Percentiles rank a stretch among this genome's conserved stretches.
Conservation (phyloP, 2,888 invertebrate genomes). For the Gandaritis pyraliata region DNA sequence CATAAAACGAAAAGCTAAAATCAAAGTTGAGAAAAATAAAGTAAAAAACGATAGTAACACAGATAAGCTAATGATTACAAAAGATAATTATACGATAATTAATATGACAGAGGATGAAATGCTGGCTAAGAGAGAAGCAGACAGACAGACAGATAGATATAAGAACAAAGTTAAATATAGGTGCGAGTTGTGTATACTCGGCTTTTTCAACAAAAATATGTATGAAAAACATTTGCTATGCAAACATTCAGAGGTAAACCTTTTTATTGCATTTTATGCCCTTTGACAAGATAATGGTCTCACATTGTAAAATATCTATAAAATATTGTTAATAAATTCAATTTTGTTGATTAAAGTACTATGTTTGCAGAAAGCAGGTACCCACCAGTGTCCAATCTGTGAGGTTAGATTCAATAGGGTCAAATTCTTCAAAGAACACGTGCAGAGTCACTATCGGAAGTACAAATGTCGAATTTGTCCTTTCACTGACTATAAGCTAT, state of each 20-base stretch:
- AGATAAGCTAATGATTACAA: not conserved
- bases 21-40: conserved; percentile 6
- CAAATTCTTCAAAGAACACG: conserved; percentile 8
- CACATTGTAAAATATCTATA: too few species aligned
- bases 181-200: conserved; percentile 26
- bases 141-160: conserved; percentile 26
- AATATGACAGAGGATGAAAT: conserved; percentile 28
- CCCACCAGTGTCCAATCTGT: conserved; percentile 19
- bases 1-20: conserved; percentile 10
- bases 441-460: conserved; percentile 12
- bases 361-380: conserved; percentile 26
- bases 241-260: conserved; percentile 27
- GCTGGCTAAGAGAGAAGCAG: conserved; percentile 15
- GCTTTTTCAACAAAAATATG: conserved; percentile 22
- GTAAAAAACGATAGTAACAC: not conserved
- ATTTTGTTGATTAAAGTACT: too few species aligned
- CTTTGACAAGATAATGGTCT: too few species aligned
- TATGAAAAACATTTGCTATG: conserved; percentile 25
- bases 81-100: conserved; percentile 24
- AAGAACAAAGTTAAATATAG: conserved; percentile 27
- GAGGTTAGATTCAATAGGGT: conserved; percentile 5
- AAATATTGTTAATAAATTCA: too few species aligned
- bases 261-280: not conserved
- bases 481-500: conserved; percentile 7
- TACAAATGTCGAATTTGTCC: conserved; percentile 13